Evolutionary conservation across 2,888 invertebrate species (phyloP).

Genomic region (Ophioninae sp.): DNA sequence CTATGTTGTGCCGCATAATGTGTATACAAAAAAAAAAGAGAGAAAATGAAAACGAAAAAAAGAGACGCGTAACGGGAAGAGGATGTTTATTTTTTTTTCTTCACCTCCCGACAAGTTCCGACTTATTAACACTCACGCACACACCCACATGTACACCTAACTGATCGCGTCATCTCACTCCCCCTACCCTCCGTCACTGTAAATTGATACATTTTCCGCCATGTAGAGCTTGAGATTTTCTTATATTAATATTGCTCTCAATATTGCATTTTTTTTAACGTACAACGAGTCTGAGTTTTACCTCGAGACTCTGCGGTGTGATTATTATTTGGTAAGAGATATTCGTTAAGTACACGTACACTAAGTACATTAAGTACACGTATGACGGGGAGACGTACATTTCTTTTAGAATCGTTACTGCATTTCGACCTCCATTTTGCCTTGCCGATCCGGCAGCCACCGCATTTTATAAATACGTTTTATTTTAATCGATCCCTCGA

Average conservation of each 20-base stretch:
- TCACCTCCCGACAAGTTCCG: not conserved
- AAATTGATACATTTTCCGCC: conserved; percentile 14
- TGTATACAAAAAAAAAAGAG: conserved; percentile 28
- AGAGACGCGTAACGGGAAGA: conserved; percentile 31
- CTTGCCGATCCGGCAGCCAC: conserved; percentile 22
- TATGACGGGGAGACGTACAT: not conserved
- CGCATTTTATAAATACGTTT: conserved; percentile 39
- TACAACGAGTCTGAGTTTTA: conserved; percentile 56
- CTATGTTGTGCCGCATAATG: conserved; percentile 48
- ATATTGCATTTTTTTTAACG: conserved; percentile 2
- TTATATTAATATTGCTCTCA: not conserved
- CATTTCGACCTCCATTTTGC: conserved; percentile 31
- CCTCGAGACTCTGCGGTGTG: conserved; percentile 32
- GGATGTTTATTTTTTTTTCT: conserved; percentile 60
- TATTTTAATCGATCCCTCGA: not conserved
- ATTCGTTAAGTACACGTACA: not conserved
- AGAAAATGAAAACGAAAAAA: not conserved
- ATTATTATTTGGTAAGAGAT: conserved; percentile 37
- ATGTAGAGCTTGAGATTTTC: not conserved
- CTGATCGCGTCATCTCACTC: not conserved
- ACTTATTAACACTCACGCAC: conserved; percentile 26
- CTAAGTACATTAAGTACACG: not conserved
- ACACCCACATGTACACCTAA: conserved; percentile 11
- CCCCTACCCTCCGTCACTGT: not conserved
- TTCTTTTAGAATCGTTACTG: conserved; percentile 36